Percentiles rank a stretch among this genome's conserved stretches.
These are phyloP conservation scores for Xyliphius kryptos DNA, from an alignment of 2,113 vertebrate genomes.

Conservation along the genomic window DNA sequence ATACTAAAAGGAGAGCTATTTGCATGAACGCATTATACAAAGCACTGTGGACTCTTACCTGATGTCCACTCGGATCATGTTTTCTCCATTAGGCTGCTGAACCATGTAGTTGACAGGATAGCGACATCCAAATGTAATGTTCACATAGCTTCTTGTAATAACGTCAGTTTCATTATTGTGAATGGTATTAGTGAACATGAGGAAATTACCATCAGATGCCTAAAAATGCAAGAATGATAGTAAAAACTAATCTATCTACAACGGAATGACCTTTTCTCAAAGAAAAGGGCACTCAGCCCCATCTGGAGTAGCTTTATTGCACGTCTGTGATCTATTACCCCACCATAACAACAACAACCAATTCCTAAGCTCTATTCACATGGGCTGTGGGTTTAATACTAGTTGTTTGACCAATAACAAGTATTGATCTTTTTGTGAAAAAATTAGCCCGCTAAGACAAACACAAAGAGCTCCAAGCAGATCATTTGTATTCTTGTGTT, in stretches of 20 bases:
- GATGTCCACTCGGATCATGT: constrained; percentile 63
- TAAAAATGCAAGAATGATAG: constrained; percentile 45
- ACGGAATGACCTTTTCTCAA: no score
- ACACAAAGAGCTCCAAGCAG: not conserved
- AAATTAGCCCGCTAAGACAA: no score
- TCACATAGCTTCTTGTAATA: constrained; percentile 68
- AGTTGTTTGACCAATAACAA: not conserved
- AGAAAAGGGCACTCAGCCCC: no score
- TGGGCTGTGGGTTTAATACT: not conserved
- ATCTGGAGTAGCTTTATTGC: constrained; percentile 50
- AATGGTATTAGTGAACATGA: constrained; percentile 68
- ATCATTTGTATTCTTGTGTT: constrained; percentile 10
- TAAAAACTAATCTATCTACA: not conserved
- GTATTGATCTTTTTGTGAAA: not conserved
- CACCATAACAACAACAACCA: constrained; percentile 26
- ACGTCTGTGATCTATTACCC: constrained; percentile 42
- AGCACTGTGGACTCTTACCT: constrained; percentile 40
- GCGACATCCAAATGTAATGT: constrained; percentile 67
- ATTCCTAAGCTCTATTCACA: not conserved
- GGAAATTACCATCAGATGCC: constrained; percentile 59
- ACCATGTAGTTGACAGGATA: constrained; percentile 69
- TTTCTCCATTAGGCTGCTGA: constrained; percentile 61
- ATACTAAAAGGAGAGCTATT: not conserved
- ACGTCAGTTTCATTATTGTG: constrained; percentile 62
- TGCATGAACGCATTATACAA: not conserved